phyloP scores from a whole-genome alignment of 2,797 vertebrate genomes.

The Phataginus tricuspis region DNA sequence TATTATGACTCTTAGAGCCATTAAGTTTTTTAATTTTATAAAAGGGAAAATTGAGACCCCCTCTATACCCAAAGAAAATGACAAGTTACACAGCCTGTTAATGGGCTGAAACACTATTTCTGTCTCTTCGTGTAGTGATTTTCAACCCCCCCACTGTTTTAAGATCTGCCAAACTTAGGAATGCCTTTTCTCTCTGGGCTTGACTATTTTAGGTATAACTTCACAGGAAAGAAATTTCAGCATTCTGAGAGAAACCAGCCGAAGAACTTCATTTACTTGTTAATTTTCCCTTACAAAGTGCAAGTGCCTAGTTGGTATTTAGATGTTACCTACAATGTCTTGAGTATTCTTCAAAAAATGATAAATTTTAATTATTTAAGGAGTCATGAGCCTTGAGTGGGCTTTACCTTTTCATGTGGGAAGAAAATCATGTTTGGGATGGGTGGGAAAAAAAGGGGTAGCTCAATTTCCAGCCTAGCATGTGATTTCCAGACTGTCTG shows the following conservation, averaged over 20 bases:
- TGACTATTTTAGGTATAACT: background rate
- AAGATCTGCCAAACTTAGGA: background rate
- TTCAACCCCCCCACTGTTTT: background rate
- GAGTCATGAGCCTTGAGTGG: background rate
- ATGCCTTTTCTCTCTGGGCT: background rate
- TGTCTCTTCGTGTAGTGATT: background rate
- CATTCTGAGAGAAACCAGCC: background rate
- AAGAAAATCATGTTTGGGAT: background rate
- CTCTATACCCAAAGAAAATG: background rate
- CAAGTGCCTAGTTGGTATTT: background rate
- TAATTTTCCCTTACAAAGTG: slow-evolving; percentile 46
- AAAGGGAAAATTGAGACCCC: background rate
- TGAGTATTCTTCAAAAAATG: slow-evolving; percentile 34
- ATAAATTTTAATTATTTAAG: slow-evolving; percentile 6
- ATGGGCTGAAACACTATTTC: background rate
- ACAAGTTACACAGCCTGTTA: background rate
- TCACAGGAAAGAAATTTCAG: slow-evolving; percentile 9
- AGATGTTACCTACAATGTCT: slow-evolving; percentile 2
- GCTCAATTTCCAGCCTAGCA: background rate
- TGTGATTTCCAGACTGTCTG: background rate
- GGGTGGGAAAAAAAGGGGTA: background rate
- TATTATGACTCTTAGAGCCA: background rate
- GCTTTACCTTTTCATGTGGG: background rate
- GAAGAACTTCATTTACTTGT: background rate
- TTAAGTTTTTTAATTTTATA: background rate